A percentile compares a stretch with the other conserved stretches of the same genome.
These are phyloP conservation scores for Corythoichthys intestinalis DNA, from an alignment of 2,113 vertebrate species.

Conservation along the genomic window DNA sequence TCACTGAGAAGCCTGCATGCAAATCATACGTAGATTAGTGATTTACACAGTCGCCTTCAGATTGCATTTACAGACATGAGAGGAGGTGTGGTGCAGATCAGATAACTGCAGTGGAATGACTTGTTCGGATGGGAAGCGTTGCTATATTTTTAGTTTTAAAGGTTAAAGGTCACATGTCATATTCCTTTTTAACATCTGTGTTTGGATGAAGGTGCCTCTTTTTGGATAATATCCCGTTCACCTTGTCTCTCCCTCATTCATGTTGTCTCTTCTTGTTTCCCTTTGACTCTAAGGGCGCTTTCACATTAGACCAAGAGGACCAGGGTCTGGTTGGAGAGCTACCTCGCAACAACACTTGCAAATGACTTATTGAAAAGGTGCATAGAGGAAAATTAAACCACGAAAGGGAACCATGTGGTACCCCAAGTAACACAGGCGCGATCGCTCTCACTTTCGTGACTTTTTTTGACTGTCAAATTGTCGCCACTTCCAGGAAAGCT, in stretches of 20 bases:
- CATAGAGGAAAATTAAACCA: too few species aligned
- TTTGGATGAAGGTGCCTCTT: neutral
- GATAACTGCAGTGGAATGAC: neutral
- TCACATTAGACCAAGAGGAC: too few species aligned
- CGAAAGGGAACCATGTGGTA: too few species aligned
- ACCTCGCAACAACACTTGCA: too few species aligned
- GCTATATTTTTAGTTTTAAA: neutral
- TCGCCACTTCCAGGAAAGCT: too few species aligned
- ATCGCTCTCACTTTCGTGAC: too few species aligned
- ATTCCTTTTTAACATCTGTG: neutral
- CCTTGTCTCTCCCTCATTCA: neutral
- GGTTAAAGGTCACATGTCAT: neutral
- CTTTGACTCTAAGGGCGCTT: neutral
- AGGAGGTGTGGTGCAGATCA: slow-evolving; percentile 33
- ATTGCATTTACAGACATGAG: slow-evolving; percentile 3
- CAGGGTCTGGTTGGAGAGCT: too few species aligned
- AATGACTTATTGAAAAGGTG: too few species aligned
- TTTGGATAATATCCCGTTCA: neutral
- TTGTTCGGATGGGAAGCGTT: neutral
- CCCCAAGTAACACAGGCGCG: too few species aligned
- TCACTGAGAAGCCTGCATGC: neutral
- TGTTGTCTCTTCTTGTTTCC: slow-evolving; percentile 3
- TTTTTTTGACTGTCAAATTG: too few species aligned
- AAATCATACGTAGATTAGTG: neutral
- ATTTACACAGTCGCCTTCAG: slow-evolving; percentile 2